These are phyloP conservation scores for Damaliscus lunatus DNA, from an alignment of 2,113 vertebrate species.

Conservation along the genomic window DNA sequence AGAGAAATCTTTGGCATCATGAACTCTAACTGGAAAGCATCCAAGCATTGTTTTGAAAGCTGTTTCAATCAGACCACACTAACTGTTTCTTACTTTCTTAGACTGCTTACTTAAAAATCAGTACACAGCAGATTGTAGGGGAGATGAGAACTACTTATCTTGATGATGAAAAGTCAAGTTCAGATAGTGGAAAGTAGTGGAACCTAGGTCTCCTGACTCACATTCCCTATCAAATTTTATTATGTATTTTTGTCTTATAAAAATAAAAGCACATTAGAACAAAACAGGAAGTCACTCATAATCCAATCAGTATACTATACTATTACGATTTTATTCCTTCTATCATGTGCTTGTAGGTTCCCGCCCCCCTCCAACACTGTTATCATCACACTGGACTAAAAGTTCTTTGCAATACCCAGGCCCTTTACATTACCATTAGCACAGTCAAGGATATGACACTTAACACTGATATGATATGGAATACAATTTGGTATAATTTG, in stretches of 20 bases:
- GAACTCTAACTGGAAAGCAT: neutral
- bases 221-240: neutral
- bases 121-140: neutral
- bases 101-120: slow-evolving; percentile 5
- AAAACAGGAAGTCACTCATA: slow-evolving; percentile 1
- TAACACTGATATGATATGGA: neutral
- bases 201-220: neutral
- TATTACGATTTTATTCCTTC: neutral
- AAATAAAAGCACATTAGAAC: slow-evolving; percentile 17
- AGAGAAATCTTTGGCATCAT: neutral
- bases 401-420: neutral
- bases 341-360: neutral
- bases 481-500: neutral
- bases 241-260: slow-evolving; percentile 21
- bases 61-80: neutral
- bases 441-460: neutral
- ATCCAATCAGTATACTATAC: neutral
- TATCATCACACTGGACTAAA: neutral
- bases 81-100: neutral
- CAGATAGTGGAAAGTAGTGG: neutral
- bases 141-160: neutral
- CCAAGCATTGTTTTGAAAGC: neutral
- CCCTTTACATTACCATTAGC: neutral
- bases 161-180: neutral
- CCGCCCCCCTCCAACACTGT: neutral